These are phyloP conservation scores for Phaenicophaeus curvirostris DNA, from an alignment of 2,797 vertebrate species.

Conservation along the genomic window DNA sequence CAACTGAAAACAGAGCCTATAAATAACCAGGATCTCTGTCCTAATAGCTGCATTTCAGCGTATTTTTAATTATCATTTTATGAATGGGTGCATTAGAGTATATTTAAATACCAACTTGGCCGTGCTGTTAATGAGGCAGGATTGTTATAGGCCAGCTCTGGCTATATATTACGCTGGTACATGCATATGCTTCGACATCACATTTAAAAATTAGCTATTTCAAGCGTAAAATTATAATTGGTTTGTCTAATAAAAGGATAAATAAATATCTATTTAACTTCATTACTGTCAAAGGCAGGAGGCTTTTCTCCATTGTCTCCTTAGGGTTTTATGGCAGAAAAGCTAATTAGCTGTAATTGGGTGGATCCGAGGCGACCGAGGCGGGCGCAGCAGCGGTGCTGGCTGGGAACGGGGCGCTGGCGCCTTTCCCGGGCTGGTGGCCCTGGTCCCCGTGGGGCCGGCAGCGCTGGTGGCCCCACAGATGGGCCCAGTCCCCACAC, in stretches of 20 bases:
- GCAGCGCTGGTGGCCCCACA: neutral
- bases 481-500: neutral
- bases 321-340: constrained; percentile 69
- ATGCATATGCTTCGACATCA: constrained; percentile 43
- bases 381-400: neutral
- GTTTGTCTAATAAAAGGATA: constrained; percentile 79
- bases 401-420: constrained; percentile 10
- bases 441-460: fast-evolving
- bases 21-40: constrained; percentile 52
- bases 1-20: constrained; percentile 6
- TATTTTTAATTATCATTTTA: constrained; percentile 66
- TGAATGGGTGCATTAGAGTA: constrained; percentile 72
- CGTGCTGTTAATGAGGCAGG: constrained; percentile 59
- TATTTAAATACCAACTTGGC: constrained; percentile 62
- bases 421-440: neutral
- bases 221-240: constrained; percentile 76
- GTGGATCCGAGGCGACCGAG: constrained; percentile 59
- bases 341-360: constrained; percentile 79
- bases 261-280: constrained; percentile 81
- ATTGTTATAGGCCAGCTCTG: constrained; percentile 47
- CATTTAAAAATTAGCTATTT: constrained; percentile 70
- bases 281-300: constrained; percentile 76
- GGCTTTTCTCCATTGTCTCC: constrained; percentile 67
- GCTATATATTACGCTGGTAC: constrained; percentile 34
- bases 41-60: constrained; percentile 56